A percentile compares a stretch with the other conserved stretches of the same genome.
These are phyloP conservation scores for Uloborus plumipes DNA, from an alignment of 2,888 invertebrate species.

Conservation along the genomic window DNA sequence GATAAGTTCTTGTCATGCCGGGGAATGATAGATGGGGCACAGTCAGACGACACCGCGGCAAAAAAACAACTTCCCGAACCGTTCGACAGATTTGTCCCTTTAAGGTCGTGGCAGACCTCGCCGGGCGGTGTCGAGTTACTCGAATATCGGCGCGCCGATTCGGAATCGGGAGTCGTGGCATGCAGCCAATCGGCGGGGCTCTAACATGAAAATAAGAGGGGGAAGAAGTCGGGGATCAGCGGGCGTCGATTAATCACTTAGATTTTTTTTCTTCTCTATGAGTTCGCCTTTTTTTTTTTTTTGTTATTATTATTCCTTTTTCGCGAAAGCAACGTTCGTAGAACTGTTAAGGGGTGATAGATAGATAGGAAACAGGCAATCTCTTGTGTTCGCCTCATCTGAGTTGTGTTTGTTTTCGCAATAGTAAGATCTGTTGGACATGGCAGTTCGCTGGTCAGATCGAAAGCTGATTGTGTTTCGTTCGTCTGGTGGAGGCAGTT, in stretches of 20 bases:
- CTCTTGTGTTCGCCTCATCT: conserved; percentile 21
- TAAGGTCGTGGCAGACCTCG: conserved; percentile 43
- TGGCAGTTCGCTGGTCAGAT: too few relatives aligned
- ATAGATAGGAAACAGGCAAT: conserved; percentile 39
- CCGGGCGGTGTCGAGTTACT: conserved; percentile 50
- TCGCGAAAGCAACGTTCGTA: conserved; percentile 10
- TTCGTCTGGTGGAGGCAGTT: too few relatives aligned
- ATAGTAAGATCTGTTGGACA: conserved; percentile 25
- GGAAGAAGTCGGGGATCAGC: conserved; percentile 41
- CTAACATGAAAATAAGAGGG: neutral
- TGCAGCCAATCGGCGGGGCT: conserved; percentile 42
- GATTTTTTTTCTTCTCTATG: conserved; percentile 17
- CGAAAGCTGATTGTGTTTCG: too few relatives aligned
- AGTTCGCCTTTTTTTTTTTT: neutral
- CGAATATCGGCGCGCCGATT: conserved; percentile 52
- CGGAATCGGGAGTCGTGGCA: conserved; percentile 47
- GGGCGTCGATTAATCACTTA: conserved; percentile 59
- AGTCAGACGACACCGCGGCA: conserved; percentile 26
- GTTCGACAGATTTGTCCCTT: conserved; percentile 62
- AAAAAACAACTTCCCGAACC: conserved; percentile 38
- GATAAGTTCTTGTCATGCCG: conserved; percentile 38
- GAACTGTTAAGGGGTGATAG: conserved; percentile 48
- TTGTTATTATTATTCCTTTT: neutral
- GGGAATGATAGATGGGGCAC: conserved; percentile 26
- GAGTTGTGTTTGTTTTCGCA: conserved; percentile 44